Conservation (phyloP, 2,888 invertebrate species). For the Drosophila percnosoma region DNA sequence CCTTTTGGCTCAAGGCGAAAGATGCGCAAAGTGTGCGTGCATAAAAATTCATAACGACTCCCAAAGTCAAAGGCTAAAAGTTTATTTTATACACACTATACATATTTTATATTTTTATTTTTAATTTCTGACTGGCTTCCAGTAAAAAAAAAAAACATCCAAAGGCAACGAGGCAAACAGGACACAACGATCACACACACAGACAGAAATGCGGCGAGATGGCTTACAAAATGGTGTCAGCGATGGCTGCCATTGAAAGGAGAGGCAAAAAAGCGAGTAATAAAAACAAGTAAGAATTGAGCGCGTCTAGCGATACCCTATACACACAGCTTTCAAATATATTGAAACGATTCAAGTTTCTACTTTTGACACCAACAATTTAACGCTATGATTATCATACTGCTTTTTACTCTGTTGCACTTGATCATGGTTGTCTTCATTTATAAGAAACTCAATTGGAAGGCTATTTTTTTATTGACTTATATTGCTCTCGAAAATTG, state of each 20-base stretch:
- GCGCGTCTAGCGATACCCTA: not conserved
- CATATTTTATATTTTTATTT: conserved; percentile 19
- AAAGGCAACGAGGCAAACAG: conserved; percentile 1
- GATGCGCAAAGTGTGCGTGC: conserved; percentile 43
- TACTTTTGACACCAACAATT: not conserved
- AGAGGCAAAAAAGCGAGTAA: conserved; percentile 2
- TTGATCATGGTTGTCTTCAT: too few relatives aligned
- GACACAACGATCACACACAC: conserved; percentile 1
- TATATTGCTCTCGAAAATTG: too few relatives aligned
- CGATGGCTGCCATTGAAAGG: conserved; percentile 64
- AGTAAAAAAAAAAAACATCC: conserved; percentile 9
- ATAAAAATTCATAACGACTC: conserved; percentile 63
- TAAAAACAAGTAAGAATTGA: not conserved
- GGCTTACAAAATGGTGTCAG: conserved; percentile 72
- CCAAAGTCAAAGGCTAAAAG: conserved; percentile 74
- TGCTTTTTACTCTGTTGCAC: too few relatives aligned
- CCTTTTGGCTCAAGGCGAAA: conserved; percentile 41
- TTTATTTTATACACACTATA: conserved; percentile 57
- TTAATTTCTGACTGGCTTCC: conserved; percentile 53
- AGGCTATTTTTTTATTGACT: too few relatives aligned
- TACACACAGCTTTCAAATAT: not conserved
- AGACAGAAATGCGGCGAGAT: conserved; percentile 1
- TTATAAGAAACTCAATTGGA: too few relatives aligned
- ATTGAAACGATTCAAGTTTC: not conserved
- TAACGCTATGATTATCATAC: not conserved